Conservation (phyloP, 2,888 invertebrate genomes). For the Formica aserva region DNA sequence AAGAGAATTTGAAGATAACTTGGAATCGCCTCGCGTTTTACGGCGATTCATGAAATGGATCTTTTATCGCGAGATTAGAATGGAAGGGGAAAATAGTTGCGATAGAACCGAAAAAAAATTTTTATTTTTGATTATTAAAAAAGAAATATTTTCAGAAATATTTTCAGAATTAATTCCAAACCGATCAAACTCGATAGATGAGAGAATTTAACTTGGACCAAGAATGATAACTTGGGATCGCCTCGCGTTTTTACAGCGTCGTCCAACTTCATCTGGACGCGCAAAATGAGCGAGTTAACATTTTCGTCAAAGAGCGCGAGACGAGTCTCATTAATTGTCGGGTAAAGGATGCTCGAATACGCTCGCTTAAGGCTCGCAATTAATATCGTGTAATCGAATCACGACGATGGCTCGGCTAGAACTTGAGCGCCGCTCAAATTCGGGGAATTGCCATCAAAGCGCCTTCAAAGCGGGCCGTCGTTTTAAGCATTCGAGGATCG, state of each 20-base stretch:
- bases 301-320: constrained; percentile 43
- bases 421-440: constrained; percentile 45
- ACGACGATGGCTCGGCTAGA: constrained; percentile 22
- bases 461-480: constrained; percentile 40
- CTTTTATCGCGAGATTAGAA: neutral
- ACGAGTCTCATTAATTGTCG: constrained; percentile 39
- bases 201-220: neutral
- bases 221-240: neutral
- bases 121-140: neutral
- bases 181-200: neutral
- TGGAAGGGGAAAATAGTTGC: neutral
- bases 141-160: neutral
- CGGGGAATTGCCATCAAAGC: constrained; percentile 38
- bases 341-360: constrained; percentile 28
- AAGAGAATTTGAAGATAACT: no score
- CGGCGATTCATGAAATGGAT: neutral
- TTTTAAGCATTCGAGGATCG: constrained; percentile 32
- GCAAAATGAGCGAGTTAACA: constrained; percentile 23
- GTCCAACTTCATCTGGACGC: neutral
- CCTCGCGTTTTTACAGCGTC: neutral
- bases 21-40: no score
- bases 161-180: neutral
- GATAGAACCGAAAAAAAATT: no score
- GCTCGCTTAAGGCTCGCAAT: constrained; percentile 40
- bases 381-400: constrained; percentile 52